These are phyloP conservation scores for Atherinosoma microstoma DNA, from an alignment of 2,797 vertebrate genomes.

Conservation along the genomic window DNA sequence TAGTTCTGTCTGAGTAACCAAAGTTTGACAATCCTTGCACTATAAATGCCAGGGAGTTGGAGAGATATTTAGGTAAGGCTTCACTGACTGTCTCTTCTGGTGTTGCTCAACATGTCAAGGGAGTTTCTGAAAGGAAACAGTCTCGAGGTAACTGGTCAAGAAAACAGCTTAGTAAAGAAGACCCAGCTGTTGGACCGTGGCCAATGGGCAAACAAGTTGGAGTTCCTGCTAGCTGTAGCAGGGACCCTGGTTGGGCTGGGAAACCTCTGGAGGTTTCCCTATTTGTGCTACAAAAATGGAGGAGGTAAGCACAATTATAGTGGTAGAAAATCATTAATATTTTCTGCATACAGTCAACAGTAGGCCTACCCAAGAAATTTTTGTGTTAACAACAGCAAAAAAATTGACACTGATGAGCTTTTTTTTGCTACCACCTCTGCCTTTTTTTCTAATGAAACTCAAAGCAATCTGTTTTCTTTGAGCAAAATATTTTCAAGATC, in stretches of 20 bases:
- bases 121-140: slow-evolving; percentile 58
- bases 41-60: slow-evolving; percentile 14
- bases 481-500: no score
- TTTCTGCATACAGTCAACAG: not conserved
- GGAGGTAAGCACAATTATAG: slow-evolving; percentile 68
- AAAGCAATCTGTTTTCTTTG: no score
- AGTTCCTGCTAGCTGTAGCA: slow-evolving; percentile 80
- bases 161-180: slow-evolving; percentile 62
- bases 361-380: not conserved
- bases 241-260: slow-evolving; percentile 79
- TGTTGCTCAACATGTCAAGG: slow-evolving; percentile 55
- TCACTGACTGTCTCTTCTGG: slow-evolving; percentile 5
- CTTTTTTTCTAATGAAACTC: no score
- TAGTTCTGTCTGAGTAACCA: slow-evolving; percentile 38
- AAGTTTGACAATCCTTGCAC: slow-evolving; percentile 20
- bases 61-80: slow-evolving; percentile 21
- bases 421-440: no score
- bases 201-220: slow-evolving; percentile 78
- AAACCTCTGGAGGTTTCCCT: slow-evolving; percentile 83
- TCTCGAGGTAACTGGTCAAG: slow-evolving; percentile 44
- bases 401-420: not conserved
- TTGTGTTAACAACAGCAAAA: no score
- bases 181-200: slow-evolving; percentile 73
- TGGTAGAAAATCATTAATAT: not conserved
- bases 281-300: slow-evolving; percentile 83